Base-by-base conservation (phyloP, 2,888 invertebrate species). In the Ormyrus pomaceus region DNA sequence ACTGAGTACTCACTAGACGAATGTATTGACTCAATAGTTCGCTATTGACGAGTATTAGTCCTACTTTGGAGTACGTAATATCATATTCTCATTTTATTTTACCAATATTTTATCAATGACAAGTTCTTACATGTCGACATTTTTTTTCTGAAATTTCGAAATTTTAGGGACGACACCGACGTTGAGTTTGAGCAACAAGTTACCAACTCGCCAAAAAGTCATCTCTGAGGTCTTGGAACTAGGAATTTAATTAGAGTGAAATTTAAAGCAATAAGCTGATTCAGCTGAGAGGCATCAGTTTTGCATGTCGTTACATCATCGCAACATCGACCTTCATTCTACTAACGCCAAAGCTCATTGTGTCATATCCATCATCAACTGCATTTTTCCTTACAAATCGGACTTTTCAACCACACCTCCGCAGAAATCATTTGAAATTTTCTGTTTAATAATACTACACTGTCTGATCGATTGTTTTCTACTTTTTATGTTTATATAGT, bases 101-200 rank as follows among this genome's bases (percentile, higher is more conserved):
- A 3, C 34, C 34, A 34, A 34, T 34, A 34, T 34, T 34, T 59
- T 70, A n/a, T 56, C 11, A 34, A 46, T 4, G 11, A 34, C 34
- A 34, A 34, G 34, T 34, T 34, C 34, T 34, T 34, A 34, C 34
- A 4, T 2, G 34, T 34, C 34, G 48, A 64, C 19, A 5, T 19
- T 13, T 53, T 64, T 69, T 73, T 75, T 55, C 61, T 55, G 3
- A 64, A 69, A 69, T 65, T 55, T 77, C 8, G 11, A 70, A 51
- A 55, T 82, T 89, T 86, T 84, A 90, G 90, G 89, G 82, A 86
- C 81, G 86, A 87, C 82, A 86, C 84, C 79, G 82, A 84, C 82
- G 81, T 73, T 70, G 82, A 79, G 10, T 82, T 11, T 83, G 80
- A 80, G 79, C 61, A 81, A 79, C 79, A 78, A 83, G 83, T 83